Evolutionary conservation across 1,140 invertebrate species (phyloP), one percentile per base, ranked within the genome.

Genomic region (Parasteatoda tepidariorum): DNA sequence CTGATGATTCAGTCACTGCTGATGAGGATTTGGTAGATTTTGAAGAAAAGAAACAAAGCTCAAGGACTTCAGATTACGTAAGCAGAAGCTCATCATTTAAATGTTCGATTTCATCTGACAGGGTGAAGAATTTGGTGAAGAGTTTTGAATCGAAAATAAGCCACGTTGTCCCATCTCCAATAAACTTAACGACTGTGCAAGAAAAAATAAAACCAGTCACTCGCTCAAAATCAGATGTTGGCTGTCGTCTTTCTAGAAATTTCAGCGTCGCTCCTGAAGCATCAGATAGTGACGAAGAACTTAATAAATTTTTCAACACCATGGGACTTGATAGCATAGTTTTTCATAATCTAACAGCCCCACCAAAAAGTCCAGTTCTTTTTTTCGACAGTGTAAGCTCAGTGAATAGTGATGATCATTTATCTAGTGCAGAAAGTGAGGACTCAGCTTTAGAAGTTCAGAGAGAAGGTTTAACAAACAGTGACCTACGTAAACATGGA

Each of bases 211-310:
- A 70, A 70, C n/a, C 66, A 13, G 67, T 71, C 2, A 82, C 62
- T 64, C 91, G 94, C 31, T 95, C 94, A 9, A 95, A 95, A 87
- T 95, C 94, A 0, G 94, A 95, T 86, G 93, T 95, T 30, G 94
- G n/a, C 11, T 70, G 54, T 57, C 75, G 75, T n/a, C 66, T 68
- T 30, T 67, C 76, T 31, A 57, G 75, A 82, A n/a, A 41, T 30
- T 57, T 26, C 30, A 48, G 18, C 86, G 86, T 71, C 88, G 88
- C 79, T n/a, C 41, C 66, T 38, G n/a, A 62, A 3, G 38, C 18
- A 13, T 13, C 9, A 48, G 38, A 18, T 13, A 88, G 88, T 41
- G 88, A 89, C 70, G 22, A 18, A 30, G 70, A 83, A n/a, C 71
- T 89, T 38, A 88, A 89, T 73, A 85, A 87, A 59, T 97, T 98